Evolutionary conservation across 2,888 invertebrate genomes (phyloP), one percentile per base, ranked within the genome.

Genomic region (Rotaria magnacalcarata): DNA sequence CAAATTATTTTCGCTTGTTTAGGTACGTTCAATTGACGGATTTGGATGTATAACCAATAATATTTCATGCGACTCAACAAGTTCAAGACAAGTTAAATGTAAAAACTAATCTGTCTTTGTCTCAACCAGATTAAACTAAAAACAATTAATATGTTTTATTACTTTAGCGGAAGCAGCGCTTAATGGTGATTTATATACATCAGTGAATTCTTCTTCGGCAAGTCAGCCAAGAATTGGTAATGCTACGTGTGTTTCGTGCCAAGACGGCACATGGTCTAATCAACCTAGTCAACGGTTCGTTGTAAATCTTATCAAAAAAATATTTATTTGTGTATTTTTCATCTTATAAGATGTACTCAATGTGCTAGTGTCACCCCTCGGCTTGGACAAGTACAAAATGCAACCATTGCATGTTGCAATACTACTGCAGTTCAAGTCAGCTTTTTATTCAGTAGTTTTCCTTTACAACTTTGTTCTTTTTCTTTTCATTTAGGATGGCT

Each of bases 351-450:
- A 47, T 80, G 80, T 47, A 47, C 19, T 19, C n/a, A 47, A 8
- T 80, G 80, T 80, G 80, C 80, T n/a, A 80, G n/a, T 21, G 47
- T 80, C 34, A 80, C 80, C 14, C 80, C 80, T 47, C 47, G n/a
- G 10, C 8, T 10, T n/a, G 6, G 4, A 4, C 21, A 1, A 24
- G 14, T 50, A 11, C 24, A 16, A 80, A 3, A 34, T 11, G n/a
- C 7, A 54, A 19, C 0, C 1, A 67, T 34, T 16, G 4, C 6
- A 34, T 67, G 67, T 67, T 67, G 67, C 34, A 67, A 8, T 8
- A 24, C 41, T 19, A 34, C 14, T 19, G 0, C 3, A 19, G 7
- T 19, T 19, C 16, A 67, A 19, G 67, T 67, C 3, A 67, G 19
- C 11, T 67, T 3, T 67, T 27, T 34, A 16, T 19, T 41, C 41